These are phyloP conservation scores for Melolontha melolontha DNA, from an alignment of 2,888 invertebrate genomes.

Conservation along the genomic window DNA sequence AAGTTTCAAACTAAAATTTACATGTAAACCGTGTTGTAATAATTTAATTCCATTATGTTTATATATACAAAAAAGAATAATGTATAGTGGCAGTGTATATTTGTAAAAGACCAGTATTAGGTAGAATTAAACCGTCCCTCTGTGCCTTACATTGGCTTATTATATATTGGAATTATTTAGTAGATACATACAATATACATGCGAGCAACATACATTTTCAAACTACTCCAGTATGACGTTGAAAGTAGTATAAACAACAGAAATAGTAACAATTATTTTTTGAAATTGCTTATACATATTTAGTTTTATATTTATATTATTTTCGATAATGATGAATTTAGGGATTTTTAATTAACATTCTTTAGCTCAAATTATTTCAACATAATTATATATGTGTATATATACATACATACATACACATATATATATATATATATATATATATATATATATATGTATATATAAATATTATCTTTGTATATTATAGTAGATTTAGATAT, in stretches of 20 bases:
- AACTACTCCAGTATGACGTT: not conserved
- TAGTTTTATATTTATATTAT: too few species aligned
- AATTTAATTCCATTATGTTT: slow-evolving; percentile 1
- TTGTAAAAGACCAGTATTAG: slow-evolving; percentile 44
- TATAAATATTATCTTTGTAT: too few species aligned
- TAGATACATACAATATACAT: not conserved
- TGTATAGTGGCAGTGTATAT: slow-evolving; percentile 31
- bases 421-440: too few species aligned
- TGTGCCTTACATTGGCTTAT: slow-evolving; percentile 39
- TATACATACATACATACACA: too few species aligned
- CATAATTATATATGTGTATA: too few species aligned
- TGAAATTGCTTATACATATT: too few species aligned
- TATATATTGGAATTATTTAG: slow-evolving; percentile 23
- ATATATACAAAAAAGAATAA: not conserved
- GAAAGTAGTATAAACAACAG: slow-evolving; percentile 9
- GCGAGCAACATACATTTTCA: not conserved
- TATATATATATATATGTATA: too few species aligned
- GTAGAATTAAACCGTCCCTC: slow-evolving; percentile 42
- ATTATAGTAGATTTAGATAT: too few species aligned
- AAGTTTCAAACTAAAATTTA: not conserved
- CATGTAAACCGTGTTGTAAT: not conserved
- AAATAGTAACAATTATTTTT: too few species aligned
- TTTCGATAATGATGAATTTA: too few species aligned
- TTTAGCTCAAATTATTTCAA: too few species aligned
- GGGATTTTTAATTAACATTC: too few species aligned